phyloP scores from a whole-genome alignment of 2,888 invertebrate genomes.

The Drosophila sordidapex region DNA sequence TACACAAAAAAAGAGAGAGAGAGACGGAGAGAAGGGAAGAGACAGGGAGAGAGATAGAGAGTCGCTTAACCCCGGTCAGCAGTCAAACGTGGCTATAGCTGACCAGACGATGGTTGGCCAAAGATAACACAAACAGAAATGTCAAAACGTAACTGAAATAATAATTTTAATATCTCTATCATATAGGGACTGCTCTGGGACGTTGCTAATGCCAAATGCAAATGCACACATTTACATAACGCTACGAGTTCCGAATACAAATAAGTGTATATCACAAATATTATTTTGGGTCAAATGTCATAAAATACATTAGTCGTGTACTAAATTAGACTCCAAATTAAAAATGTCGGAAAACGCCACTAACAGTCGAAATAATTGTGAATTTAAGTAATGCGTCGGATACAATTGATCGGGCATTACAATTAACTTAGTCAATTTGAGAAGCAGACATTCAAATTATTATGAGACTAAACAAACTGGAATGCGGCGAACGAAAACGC shows the following conservation, averaged over 20 bases:
- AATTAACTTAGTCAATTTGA: slow-evolving; percentile 67
- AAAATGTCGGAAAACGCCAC: neutral
- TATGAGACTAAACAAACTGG: slow-evolving; percentile 33
- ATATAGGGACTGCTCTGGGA: slow-evolving; percentile 19
- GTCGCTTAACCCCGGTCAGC: slow-evolving; percentile 38
- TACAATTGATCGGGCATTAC: slow-evolving; percentile 16
- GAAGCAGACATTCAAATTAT: slow-evolving; percentile 23
- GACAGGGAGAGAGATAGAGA: slow-evolving; percentile 1
- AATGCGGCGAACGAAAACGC: slow-evolving; percentile 47
- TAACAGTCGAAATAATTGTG: neutral
- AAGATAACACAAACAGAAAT: slow-evolving; percentile 52
- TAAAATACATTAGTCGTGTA: neutral
- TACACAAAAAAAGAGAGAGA: slow-evolving; percentile 9
- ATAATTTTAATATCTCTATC: slow-evolving; percentile 52
- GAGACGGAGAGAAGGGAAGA: neutral
- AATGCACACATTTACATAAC: slow-evolving; percentile 39
- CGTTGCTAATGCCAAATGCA: slow-evolving; percentile 34
- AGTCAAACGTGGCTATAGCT: slow-evolving; percentile 12
- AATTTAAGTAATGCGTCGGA: neutral
- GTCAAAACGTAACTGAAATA: slow-evolving; percentile 49
- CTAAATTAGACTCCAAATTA: neutral
- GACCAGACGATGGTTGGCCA: slow-evolving; percentile 54
- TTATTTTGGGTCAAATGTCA: slow-evolving; percentile 3
- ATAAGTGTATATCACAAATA: slow-evolving; percentile 12
- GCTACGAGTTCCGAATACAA: slow-evolving; percentile 27